phyloP scores from a whole-genome alignment of 2,797 vertebrate genomes.

The Manis crassicaudata region DNA sequence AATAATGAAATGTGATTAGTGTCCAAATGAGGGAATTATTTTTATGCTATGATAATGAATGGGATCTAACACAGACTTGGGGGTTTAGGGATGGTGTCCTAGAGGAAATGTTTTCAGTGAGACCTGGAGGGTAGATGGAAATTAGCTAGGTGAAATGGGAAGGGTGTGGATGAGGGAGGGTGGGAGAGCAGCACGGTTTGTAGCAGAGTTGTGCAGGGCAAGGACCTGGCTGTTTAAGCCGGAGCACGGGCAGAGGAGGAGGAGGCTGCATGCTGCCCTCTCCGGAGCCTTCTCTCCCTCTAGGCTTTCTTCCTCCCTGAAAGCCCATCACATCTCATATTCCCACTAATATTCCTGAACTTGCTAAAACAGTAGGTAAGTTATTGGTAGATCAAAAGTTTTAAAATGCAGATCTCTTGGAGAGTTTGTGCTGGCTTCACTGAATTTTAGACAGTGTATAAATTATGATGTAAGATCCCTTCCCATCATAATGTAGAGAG shows the following conservation, averaged over 20 bases:
- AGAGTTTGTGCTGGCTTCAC: neutral
- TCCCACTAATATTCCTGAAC: neutral
- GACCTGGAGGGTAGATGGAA: neutral
- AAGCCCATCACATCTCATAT: neutral
- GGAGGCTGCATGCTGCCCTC: neutral
- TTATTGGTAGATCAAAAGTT: neutral
- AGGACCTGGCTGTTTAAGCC: neutral
- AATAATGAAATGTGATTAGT: neutral
- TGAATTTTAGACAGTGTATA: neutral
- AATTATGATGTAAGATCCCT: neutral
- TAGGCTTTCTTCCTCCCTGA: neutral
- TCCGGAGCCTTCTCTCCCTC: neutral
- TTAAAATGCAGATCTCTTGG: neutral
- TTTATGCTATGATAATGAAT: neutral
- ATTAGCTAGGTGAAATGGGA: no score
- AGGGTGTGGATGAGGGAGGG: no score
- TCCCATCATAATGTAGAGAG: neutral
- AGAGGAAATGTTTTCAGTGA: neutral
- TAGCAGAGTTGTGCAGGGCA: neutral
- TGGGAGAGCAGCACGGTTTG: neutral
- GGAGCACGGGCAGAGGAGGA: neutral
- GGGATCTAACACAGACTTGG: neutral
- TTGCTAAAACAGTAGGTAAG: neutral
- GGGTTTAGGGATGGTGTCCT: neutral
- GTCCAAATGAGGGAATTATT: neutral